Base-by-base conservation (phyloP, 1,140 invertebrate genomes). In the Nasonia vitripennis region DNA sequence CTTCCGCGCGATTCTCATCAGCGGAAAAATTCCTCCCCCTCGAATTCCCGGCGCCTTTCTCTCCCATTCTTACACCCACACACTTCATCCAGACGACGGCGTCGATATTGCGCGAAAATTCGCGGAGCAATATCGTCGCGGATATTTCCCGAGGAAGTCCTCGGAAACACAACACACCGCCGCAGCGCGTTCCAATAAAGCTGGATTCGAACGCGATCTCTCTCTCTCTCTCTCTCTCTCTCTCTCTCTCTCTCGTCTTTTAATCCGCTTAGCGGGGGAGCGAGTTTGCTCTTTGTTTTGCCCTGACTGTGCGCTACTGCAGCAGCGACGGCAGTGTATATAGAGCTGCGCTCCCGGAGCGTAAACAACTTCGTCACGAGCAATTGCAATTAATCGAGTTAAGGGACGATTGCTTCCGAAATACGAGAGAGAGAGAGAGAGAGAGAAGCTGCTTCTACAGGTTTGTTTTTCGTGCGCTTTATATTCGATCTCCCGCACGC, bases 321-420 rank as follows among this genome's bases (percentile, higher is more conserved):
- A n/a, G 74, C 12, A 4, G 62, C 12, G 27, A 1, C 27, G 27
- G 27, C 27, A 27, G 27, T 12, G 6, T 27, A 27, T 31, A 27
- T 68, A 68, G 27, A 73, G 41, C 41, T 45, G 48, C 48, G 55
- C 55, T 62, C 55, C 20, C 20, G 55, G 55, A 62, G 55, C 55
- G 67, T 73, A 84, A 80, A 84, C 83, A 78, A 80, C 83, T 62
- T 80, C 27, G 77, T 84, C 78, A 74, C 48, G 78, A 51, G 68
- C 31, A 80, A 79, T 84, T 71, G 70, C 70, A 84, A 79, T 84
- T 84, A 84, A 84, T 84, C 68, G 83, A 79, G 78, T 79, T 74
- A 62, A 74, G 68, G 31, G 34, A 23, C 34, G 48, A 84, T 34
- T 70, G 78, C 83, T 84, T 51, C 83, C 77, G 78, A 79, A 84